phyloP scores from a whole-genome alignment of 2,797 vertebrate species.

The Falco cherrug region DNA sequence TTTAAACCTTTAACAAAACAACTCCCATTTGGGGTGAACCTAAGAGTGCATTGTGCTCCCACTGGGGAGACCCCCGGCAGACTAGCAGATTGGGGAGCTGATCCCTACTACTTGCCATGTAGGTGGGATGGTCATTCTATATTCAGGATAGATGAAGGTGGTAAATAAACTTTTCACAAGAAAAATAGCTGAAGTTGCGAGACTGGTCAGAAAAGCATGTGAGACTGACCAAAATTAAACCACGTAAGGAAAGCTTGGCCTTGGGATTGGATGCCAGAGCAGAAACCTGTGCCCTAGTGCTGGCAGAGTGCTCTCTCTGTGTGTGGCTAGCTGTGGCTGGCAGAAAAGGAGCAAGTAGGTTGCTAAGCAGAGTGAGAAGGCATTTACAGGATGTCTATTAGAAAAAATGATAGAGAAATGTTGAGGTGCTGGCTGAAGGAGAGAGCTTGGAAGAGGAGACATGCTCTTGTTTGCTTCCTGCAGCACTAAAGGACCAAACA shows the following conservation, averaged over 20 bases:
- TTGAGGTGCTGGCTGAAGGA: background rate
- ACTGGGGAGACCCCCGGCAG: fast-evolving
- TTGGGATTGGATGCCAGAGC: background rate
- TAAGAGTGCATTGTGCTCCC: fast-evolving
- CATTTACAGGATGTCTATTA: background rate
- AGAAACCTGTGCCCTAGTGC: background rate
- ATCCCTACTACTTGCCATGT: background rate
- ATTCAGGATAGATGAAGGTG: background rate
- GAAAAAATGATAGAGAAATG: background rate
- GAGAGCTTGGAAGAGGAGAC: background rate
- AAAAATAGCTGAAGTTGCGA: background rate
- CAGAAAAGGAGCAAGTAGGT: background rate
- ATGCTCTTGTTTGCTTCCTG: background rate
- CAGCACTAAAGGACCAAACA: background rate
- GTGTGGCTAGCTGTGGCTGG: background rate
- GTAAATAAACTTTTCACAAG: background rate
- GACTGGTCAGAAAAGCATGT: background rate
- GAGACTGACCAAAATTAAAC: background rate
- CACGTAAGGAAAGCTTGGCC: background rate
- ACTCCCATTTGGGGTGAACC: background rate
- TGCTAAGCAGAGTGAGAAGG: background rate
- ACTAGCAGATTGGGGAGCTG: background rate
- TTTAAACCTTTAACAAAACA: background rate
- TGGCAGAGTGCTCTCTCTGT: background rate
- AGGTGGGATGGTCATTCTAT: background rate